Evolutionary conservation across 2,888 invertebrate genomes (phyloP).

Genomic region (Drosophila austrosaltans): DNA sequence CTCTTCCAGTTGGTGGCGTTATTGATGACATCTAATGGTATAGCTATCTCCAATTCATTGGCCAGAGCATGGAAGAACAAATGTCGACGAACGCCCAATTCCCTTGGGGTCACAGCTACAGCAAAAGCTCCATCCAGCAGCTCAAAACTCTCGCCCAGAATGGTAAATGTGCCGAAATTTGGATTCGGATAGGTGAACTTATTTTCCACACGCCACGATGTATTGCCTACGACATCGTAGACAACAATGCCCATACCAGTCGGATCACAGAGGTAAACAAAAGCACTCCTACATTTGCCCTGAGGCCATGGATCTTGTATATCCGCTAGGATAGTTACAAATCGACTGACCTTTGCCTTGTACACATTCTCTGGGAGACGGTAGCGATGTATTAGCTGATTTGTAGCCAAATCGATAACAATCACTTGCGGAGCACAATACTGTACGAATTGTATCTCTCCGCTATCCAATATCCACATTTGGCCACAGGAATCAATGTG

Average conservation of each 20-base stretch:
- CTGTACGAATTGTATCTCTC: slow-evolving; percentile 85
- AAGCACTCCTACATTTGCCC: slow-evolving; percentile 84
- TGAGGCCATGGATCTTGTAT: slow-evolving; percentile 82
- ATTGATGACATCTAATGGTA: slow-evolving; percentile 85
- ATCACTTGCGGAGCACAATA: slow-evolving; percentile 89
- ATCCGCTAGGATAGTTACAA: slow-evolving; percentile 84
- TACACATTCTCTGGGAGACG: slow-evolving; percentile 66
- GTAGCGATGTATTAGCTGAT: slow-evolving; percentile 84
- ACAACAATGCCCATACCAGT: slow-evolving; percentile 86
- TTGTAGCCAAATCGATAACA: slow-evolving; percentile 87
- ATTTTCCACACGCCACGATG: slow-evolving; percentile 86
- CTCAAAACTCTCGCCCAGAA: slow-evolving; percentile 86
- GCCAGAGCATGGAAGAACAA: slow-evolving; percentile 87
- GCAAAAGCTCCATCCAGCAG: slow-evolving; percentile 88
- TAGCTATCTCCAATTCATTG: slow-evolving; percentile 85
- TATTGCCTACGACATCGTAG: slow-evolving; percentile 84
- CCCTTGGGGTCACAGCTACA: slow-evolving; percentile 85
- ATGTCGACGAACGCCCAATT: slow-evolving; percentile 76
- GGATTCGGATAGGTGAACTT: slow-evolving; percentile 86
- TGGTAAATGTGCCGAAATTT: slow-evolving; percentile 85
- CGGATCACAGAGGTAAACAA: slow-evolving; percentile 87
- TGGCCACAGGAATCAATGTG: slow-evolving; percentile 87
- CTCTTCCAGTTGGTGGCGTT: slow-evolving; percentile 84
- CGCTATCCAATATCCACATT: slow-evolving; percentile 87
- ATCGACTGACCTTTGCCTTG: slow-evolving; percentile 71